Conservation (phyloP, 2,888 invertebrate genomes). For the Siphlonurus alternatus region DNA sequence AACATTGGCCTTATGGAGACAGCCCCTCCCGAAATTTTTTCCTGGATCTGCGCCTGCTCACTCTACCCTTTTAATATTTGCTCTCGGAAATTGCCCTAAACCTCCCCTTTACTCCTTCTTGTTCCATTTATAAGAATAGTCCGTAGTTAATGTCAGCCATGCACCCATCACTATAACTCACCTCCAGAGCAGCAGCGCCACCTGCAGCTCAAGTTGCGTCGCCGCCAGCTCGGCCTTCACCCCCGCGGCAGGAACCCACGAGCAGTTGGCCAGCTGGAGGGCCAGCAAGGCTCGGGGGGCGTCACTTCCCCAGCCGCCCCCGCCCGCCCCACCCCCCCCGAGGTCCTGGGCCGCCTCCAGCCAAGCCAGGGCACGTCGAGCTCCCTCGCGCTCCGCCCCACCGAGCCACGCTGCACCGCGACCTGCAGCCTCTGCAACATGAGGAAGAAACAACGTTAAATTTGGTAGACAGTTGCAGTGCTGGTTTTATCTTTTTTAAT, state of each 20-base stretch:
- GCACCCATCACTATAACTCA: too few relatives aligned
- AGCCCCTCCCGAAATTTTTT: too few relatives aligned
- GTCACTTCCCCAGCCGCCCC: constrained; percentile 49
- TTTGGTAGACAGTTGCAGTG: too few relatives aligned
- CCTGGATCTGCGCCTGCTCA: too few relatives aligned
- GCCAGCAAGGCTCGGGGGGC: constrained; percentile 70
- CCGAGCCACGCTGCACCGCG: not conserved
- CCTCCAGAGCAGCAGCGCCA: constrained; percentile 67
- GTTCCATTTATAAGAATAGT: too few relatives aligned
- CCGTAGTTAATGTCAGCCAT: too few relatives aligned
- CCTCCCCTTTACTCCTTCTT: too few relatives aligned
- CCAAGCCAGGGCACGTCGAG: constrained; percentile 47
- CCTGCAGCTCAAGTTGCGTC: constrained; percentile 78
- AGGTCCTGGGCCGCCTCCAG: constrained; percentile 23
- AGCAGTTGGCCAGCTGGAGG: constrained; percentile 39
- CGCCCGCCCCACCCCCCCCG: constrained; percentile 44
- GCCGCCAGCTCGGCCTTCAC: constrained; percentile 42
- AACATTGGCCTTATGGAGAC: too few relatives aligned
- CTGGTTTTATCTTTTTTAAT: too few relatives aligned
- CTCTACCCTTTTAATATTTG: too few relatives aligned
- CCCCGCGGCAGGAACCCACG: constrained; percentile 23
- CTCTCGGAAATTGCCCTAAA: too few relatives aligned
- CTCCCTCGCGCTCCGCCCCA: constrained; percentile 1
- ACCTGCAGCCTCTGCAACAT: not conserved
- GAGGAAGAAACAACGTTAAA: not conserved